Conservation (phyloP, 2,797 vertebrate genomes). For the Rhynchonycteris naso region DNA sequence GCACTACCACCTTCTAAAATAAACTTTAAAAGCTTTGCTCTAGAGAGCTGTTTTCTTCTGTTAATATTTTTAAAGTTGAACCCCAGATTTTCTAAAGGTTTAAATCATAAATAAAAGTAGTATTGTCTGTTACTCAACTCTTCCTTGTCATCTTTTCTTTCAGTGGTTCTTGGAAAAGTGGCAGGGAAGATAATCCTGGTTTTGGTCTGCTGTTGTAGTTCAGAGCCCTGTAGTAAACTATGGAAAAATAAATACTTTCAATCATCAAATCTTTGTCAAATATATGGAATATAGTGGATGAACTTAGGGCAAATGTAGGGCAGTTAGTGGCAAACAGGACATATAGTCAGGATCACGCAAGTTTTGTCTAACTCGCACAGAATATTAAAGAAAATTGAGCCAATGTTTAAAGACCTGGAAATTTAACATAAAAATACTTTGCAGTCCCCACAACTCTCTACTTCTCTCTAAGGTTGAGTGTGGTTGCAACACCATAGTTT, state of each 20-base stretch:
- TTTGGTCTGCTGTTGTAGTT: conserved; percentile 43
- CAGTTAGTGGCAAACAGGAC: background rate
- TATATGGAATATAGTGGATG: background rate
- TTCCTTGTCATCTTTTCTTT: background rate
- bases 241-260: background rate
- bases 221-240: conserved; percentile 3
- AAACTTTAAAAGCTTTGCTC: conserved; percentile 52
- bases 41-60: conserved; percentile 59
- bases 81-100: conserved; percentile 42
- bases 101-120: conserved; percentile 43
- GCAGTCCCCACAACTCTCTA: background rate
- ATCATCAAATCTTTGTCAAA: background rate
- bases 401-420: background rate
- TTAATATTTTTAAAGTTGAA: conserved; percentile 24
- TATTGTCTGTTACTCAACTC: conserved; percentile 32
- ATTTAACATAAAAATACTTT: background rate
- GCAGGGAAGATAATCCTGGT: background rate
- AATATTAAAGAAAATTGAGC: background rate
- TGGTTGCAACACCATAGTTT: background rate
- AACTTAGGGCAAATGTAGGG: background rate
- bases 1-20: conserved; percentile 64
- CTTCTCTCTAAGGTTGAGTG: background rate
- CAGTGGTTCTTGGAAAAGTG: conserved; percentile 26
- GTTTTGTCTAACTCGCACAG: background rate
- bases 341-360: background rate